Evolutionary conservation across 2,797 vertebrate genomes (phyloP).

Genomic region (Scolopax rusticola): DNA sequence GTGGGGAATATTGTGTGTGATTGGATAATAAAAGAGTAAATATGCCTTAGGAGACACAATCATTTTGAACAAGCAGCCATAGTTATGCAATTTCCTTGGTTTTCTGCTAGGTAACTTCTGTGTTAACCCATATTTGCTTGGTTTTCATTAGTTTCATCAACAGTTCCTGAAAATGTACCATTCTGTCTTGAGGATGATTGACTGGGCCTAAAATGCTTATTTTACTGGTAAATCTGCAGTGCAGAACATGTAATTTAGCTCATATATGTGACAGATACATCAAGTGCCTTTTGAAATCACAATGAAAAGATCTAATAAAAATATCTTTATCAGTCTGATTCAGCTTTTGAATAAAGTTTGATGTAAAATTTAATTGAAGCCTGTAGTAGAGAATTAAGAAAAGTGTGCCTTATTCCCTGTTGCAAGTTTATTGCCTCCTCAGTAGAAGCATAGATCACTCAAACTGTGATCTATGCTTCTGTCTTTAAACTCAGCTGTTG

Average conservation of each 20-base stretch:
- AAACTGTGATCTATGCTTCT: not conserved
- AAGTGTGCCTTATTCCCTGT: not conserved
- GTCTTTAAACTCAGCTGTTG: not conserved
- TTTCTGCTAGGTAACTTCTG: not conserved
- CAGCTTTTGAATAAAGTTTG: not conserved
- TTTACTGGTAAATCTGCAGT: not conserved
- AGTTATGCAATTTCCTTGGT: not conserved
- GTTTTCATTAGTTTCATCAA: not conserved
- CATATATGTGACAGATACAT: not conserved
- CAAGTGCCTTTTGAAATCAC: not conserved
- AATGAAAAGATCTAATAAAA: slow-evolving; percentile 7
- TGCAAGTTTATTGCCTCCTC: not conserved
- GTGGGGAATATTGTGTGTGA: not conserved
- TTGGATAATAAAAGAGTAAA: not conserved
- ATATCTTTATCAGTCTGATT: not conserved
- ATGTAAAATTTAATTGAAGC: not conserved
- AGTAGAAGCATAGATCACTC: not conserved
- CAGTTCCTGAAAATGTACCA: not conserved
- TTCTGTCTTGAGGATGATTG: not conserved
- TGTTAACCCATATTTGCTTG: not conserved
- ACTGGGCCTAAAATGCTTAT: not conserved
- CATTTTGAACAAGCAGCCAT: not conserved
- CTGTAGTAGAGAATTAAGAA: not conserved
- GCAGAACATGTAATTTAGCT: not conserved
- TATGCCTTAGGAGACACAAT: not conserved